Evolutionary conservation across 2,797 vertebrate genomes (phyloP).

Genomic region (Carduelis carduelis): DNA sequence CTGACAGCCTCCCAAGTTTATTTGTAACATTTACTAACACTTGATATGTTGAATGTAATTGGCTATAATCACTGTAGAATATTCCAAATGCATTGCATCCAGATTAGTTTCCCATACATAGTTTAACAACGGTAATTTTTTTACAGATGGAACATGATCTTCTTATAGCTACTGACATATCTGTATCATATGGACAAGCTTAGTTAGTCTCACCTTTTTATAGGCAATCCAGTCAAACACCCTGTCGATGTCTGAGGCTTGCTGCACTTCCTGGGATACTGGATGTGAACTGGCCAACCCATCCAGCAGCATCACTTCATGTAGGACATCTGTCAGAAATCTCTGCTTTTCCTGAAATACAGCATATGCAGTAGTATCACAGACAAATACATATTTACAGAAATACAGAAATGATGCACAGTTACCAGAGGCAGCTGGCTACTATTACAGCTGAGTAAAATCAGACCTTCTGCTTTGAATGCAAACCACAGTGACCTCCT

Average conservation of each 20-base stretch:
- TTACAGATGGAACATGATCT: neutral
- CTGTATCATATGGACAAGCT: neutral
- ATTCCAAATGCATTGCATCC: neutral
- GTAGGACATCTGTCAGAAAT: conserved; percentile 95
- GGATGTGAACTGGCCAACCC: conserved; percentile 93
- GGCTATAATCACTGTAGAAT: neutral
- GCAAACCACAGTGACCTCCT: neutral
- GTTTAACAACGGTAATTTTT: neutral
- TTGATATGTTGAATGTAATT: neutral
- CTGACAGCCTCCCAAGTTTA: neutral
- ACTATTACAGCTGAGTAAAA: neutral
- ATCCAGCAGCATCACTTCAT: conserved; percentile 96
- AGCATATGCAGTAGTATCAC: conserved; percentile 28
- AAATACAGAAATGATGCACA: neutral
- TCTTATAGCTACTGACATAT: neutral
- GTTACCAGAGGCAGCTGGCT: neutral
- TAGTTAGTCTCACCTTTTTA: conserved; percentile 84
- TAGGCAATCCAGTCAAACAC: conserved; percentile 99
- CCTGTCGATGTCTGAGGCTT: conserved; percentile 90
- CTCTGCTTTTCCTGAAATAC: conserved; percentile 93
- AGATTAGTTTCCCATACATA: neutral
- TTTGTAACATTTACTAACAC: neutral
- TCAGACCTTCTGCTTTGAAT: neutral
- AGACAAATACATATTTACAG: neutral
- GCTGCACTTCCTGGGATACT: conserved; percentile 93